Base-by-base conservation (phyloP, 2,888 invertebrate genomes). In the Seira ritae region DNA sequence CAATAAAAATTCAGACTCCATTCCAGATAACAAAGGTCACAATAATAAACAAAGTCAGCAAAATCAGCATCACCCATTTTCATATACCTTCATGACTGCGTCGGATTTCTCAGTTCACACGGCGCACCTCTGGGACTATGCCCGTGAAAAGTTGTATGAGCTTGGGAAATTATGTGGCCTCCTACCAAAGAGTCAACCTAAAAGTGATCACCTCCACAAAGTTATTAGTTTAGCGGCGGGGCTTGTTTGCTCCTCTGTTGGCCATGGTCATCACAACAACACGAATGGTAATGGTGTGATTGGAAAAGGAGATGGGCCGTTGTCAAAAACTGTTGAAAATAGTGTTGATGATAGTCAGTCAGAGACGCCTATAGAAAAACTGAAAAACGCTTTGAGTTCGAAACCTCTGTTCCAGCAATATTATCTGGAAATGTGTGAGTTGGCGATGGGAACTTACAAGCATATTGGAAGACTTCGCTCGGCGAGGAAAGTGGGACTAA, bases 381-480 rank as follows among this genome's bases (percentile, higher is more conserved):
- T 98, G 10, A 96, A 97, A 90, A 96, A 96, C 90, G 97, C 98
- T 0, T 91, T 98, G 1, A 96, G 97, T 76, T 97, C 97, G 12
- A 96, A 96, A 90, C 95, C 95, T 79, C 94, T 95, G 71, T 98
- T 98, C 90, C 95, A 96, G 89, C 96, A 96, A 90, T 95, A 97
- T 88, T 98, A 98, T 90, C 91, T 98, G 90, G 98, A 98, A 91
- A 91, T 98, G 82, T 96, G 97, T 0, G 98, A 98, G 90, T 91
- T 98, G 85, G 97, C 98, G 0, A 97, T 98, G 94, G 97, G 98
- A 73, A 98, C 98, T 0, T 98, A 96, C 90, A 98, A 98, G 90
- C 98, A 98, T 91, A 97, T 98, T 86, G 95, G 95, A 0, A 92
- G 95, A 83, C 92, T 94, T 89, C 93, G 97, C 88, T 97, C 96